Percentiles rank a stretch among this genome's conserved stretches.
Conservation (phyloP, 2,113 vertebrate genomes). For the Lamprotornis superbus region DNA sequence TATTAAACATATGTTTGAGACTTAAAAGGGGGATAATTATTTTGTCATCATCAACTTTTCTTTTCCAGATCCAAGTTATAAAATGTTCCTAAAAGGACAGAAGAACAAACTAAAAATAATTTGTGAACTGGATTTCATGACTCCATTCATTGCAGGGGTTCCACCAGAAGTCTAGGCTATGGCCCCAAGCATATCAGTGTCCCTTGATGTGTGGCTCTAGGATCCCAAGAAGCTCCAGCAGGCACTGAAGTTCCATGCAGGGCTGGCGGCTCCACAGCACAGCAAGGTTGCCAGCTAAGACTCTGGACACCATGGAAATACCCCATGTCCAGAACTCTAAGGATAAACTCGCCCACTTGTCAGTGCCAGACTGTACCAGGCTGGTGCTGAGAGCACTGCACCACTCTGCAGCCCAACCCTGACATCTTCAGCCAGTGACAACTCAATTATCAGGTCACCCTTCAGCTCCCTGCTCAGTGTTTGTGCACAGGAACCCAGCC, state of each 20-base stretch:
- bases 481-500: not conserved
- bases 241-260: not conserved
- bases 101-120: constrained; percentile 4
- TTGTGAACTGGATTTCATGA: not conserved
- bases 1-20: constrained; percentile 17
- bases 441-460: not conserved
- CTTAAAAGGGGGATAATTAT: constrained; percentile 12
- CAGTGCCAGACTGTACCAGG: not conserved
- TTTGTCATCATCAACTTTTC: constrained; percentile 34
- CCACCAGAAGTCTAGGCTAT: not conserved
- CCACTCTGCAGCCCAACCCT: not conserved
- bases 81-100: constrained; percentile 43
- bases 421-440: not conserved
- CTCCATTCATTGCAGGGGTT: not conserved
- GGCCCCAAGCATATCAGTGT: not conserved
- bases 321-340: not conserved
- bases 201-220: not conserved
- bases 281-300: not conserved
- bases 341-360: not conserved
- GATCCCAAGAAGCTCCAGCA: not conserved
- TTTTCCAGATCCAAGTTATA: constrained; percentile 35
- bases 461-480: not conserved
- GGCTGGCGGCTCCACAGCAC: not conserved
- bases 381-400: not conserved
- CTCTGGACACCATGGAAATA: not conserved